phyloP scores from a whole-genome alignment of 1,140 invertebrate species.

The Augochlora pura region DNA sequence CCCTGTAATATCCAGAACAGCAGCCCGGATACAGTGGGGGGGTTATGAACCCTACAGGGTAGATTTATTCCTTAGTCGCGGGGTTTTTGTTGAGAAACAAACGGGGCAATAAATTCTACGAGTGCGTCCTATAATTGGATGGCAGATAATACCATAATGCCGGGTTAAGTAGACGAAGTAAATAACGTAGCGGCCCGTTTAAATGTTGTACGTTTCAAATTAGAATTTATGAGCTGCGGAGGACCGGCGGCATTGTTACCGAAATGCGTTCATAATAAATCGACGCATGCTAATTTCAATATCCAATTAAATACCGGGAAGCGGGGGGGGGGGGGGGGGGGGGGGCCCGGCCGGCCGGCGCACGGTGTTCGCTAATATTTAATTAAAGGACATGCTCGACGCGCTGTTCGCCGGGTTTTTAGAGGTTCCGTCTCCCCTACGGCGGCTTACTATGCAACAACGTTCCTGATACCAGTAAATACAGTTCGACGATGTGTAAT shows the following conservation, averaged over 20 bases:
- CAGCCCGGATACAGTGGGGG: too few species aligned
- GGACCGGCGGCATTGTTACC: not conserved
- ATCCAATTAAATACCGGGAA: constrained; percentile 1
- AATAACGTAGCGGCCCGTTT: constrained; percentile 7
- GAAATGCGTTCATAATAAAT: constrained; percentile 1
- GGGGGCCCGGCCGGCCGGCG: too few species aligned
- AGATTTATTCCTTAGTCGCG: constrained; percentile 12
- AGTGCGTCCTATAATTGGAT: constrained; percentile 17
- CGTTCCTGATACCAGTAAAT: too few species aligned
- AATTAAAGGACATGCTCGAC: not conserved
- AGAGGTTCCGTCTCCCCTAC: too few species aligned
- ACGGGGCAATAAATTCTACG: constrained; percentile 26
- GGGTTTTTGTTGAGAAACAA: constrained; percentile 36
- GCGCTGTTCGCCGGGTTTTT: not conserved
- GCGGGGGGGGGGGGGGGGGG: too few species aligned
- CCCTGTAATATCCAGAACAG: not conserved
- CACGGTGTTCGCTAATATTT: not conserved
- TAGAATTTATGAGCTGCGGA: constrained; percentile 12
- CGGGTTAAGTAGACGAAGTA: constrained; percentile 20
- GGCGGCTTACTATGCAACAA: too few species aligned
- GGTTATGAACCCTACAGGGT: not conserved
- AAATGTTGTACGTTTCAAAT: constrained; percentile 20
- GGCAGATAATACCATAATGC: constrained; percentile 28
- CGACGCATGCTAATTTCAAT: constrained; percentile 16
- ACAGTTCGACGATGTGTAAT: too few species aligned